Evolutionary conservation across 1,140 invertebrate genomes (phyloP).

Genomic region (Plectrocnemia conspersa): DNA sequence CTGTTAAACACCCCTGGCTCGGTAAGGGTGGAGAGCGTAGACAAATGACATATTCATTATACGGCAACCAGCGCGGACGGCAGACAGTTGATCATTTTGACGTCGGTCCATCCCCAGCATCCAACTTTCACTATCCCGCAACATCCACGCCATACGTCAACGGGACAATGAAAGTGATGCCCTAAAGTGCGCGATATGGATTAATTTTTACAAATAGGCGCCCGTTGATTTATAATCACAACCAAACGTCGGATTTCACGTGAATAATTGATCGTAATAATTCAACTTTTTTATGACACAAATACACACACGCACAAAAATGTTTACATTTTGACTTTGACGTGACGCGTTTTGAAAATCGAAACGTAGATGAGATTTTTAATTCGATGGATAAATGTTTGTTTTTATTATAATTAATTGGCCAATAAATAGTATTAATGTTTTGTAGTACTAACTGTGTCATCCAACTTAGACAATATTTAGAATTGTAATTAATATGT

Average conservation of each 20-base stretch:
- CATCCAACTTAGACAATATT: too few relatives aligned
- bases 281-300: neutral
- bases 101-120: conserved; percentile 18
- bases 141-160: neutral
- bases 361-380: too few relatives aligned
- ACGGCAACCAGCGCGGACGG: conserved; percentile 28
- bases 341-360: too few relatives aligned
- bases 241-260: neutral
- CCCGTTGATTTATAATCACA: conserved; percentile 1
- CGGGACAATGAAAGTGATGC: neutral
- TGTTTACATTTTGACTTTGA: too few relatives aligned
- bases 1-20: neutral
- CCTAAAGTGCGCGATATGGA: neutral
- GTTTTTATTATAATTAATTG: too few relatives aligned
- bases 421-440: too few relatives aligned
- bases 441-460: too few relatives aligned
- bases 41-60: conserved; percentile 34
- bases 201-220: neutral
- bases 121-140: conserved; percentile 13
- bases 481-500: too few relatives aligned
- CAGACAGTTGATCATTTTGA: conserved; percentile 34
- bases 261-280: conserved; percentile 1
- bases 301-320: neutral
- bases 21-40: conserved; percentile 5
- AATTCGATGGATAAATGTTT: too few relatives aligned